These are phyloP conservation scores for Phyllotreta cruciferae DNA, from an alignment of 2,888 invertebrate species.

Conservation along the genomic window DNA sequence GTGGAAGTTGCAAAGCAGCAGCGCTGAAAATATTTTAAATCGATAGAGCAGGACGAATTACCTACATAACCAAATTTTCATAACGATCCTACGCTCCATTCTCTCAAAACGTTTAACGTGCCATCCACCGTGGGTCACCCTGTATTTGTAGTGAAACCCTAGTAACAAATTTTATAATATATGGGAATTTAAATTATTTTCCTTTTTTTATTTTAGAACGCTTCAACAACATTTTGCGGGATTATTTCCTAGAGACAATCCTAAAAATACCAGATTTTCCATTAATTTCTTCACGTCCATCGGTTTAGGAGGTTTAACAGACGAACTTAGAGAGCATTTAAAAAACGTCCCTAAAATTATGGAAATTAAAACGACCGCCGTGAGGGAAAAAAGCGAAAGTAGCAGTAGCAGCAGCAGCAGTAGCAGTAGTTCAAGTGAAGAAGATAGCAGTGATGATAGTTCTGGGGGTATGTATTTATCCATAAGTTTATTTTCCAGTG, in stretches of 20 bases:
- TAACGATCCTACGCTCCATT: no score
- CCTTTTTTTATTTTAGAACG: conserved; percentile 68
- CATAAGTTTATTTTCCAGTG: no score
- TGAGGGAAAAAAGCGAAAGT: conserved; percentile 46
- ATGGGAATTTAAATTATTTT: conserved; percentile 10
- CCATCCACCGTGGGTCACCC: no score
- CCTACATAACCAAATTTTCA: no score
- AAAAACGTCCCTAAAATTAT: conserved; percentile 48
- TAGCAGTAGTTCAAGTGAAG: conserved; percentile 29
- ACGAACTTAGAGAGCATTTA: conserved; percentile 66
- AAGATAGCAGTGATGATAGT: conserved; percentile 42
- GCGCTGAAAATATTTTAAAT: no score
- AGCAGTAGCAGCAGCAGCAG: conserved; percentile 14
- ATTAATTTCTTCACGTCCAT: conserved; percentile 98
- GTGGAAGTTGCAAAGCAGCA: no score
- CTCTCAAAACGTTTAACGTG: no score
- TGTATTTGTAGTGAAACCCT: no score
- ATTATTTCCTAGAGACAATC: conserved; percentile 94
- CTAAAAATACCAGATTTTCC: conserved; percentile 94
- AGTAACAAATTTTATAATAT: neutral
- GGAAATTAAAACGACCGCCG: conserved; percentile 41
- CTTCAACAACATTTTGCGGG: conserved; percentile 87
- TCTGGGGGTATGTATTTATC: neutral
- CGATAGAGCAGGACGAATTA: no score
- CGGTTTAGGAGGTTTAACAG: conserved; percentile 94